Evolutionary conservation across 1,140 invertebrate genomes (phyloP).

Genomic region (Drosophila ananassae): DNA sequence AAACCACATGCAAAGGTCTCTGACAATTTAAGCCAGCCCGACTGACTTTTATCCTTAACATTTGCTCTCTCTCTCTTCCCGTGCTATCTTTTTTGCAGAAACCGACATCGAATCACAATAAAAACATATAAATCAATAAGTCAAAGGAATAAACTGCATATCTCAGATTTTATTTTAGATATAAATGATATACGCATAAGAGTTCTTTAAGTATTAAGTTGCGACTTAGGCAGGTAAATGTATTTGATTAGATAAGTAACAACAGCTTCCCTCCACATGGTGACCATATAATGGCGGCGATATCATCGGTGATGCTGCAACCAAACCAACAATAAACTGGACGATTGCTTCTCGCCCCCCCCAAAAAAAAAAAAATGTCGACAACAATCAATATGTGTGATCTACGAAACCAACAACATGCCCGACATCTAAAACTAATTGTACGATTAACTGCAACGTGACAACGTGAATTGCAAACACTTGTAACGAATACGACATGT

Average conservation of each 20-base stretch:
- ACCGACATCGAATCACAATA: constrained; percentile 17
- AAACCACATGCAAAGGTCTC: constrained; percentile 64
- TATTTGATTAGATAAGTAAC: constrained; percentile 69
- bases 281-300: constrained; percentile 25
- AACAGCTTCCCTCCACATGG: constrained; percentile 81
- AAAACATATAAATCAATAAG: constrained; percentile 11
- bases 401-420: constrained; percentile 32
- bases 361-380: constrained; percentile 15
- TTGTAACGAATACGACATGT: constrained; percentile 48
- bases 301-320: constrained; percentile 8
- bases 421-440: constrained; percentile 2
- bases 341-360: constrained; percentile 5
- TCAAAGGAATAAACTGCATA: constrained; percentile 62
- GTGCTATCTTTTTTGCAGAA: constrained; percentile 40
- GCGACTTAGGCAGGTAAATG: constrained; percentile 69
- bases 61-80: constrained; percentile 17
- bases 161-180: constrained; percentile 49
- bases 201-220: constrained; percentile 75
- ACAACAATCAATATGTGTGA: constrained; percentile 46
- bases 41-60: constrained; percentile 47
- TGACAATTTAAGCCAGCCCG: constrained; percentile 41
- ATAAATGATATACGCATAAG: constrained; percentile 50
- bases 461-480: constrained; percentile 44
- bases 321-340: constrained; percentile 20
- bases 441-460: constrained; percentile 34